Evolutionary conservation across 35 echinoderm and acorn worm species (phyloP).

Genomic region (Apostichopus parvimensis): DNA sequence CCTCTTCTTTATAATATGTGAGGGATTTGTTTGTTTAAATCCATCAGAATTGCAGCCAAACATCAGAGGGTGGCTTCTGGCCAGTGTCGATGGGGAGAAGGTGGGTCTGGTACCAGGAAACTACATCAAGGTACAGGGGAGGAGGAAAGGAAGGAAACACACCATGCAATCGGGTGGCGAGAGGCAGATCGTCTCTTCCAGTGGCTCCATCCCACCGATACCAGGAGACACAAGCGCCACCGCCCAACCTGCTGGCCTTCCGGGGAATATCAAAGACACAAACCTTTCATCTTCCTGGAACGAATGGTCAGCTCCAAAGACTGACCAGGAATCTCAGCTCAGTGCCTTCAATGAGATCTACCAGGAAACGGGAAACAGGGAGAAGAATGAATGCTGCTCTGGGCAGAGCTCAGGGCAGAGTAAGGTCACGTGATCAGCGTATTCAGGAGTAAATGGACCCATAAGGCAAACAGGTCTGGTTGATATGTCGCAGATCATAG

Average conservation of each 20-base stretch:
- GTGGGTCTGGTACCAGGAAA: slow-evolving; percentile 92
- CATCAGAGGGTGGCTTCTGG: slow-evolving; percentile 91
- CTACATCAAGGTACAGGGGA: slow-evolving; percentile 94
- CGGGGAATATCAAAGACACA: background rate
- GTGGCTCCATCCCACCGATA: background rate
- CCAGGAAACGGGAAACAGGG: background rate
- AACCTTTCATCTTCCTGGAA: slow-evolving; percentile 5
- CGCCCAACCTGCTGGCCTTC: too few species aligned
- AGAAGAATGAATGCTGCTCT: background rate
- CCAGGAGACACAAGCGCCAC: background rate
- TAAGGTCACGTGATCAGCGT: background rate
- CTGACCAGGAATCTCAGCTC: slow-evolving; percentile 12
- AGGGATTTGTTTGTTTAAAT: background rate
- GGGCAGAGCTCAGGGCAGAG: background rate
- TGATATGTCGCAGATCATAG: too few species aligned
- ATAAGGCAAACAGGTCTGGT: too few species aligned
- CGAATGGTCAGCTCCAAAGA: background rate
- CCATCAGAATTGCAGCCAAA: slow-evolving; percentile 87
- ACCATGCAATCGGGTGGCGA: background rate
- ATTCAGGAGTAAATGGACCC: too few species aligned
- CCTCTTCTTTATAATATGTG: too few species aligned
- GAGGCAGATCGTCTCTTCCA: background rate
- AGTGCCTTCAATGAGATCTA: slow-evolving; percentile 21
- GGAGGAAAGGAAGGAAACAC: slow-evolving; percentile 69
- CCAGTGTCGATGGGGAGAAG: slow-evolving; percentile 66